Conservation (phyloP, 2,113 vertebrate genomes). For the Sitta europaea region DNA sequence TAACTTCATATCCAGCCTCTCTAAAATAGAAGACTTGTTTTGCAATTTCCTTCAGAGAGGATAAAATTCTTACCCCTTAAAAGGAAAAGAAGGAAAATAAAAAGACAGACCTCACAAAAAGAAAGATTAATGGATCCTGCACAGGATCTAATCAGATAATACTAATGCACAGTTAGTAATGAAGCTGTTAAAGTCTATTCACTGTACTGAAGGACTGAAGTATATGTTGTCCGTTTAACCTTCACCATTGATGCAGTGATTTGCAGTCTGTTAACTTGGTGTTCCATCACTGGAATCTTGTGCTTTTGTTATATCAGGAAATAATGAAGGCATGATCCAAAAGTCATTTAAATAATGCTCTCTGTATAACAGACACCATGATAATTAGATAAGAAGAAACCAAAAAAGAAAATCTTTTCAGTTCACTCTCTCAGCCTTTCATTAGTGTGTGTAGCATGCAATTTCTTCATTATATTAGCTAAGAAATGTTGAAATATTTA, state of each 20-base stretch:
- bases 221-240: background rate
- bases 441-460: background rate
- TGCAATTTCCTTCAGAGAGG: background rate
- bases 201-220: background rate
- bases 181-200: background rate
- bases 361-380: background rate
- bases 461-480: background rate
- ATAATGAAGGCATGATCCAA: background rate
- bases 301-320: background rate
- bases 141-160: constrained; percentile 2
- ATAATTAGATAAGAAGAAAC: background rate
- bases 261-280: background rate
- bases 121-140: background rate
- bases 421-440: background rate
- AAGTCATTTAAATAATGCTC: background rate
- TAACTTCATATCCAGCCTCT: background rate
- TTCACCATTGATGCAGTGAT: background rate
- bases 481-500: background rate
- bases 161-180: background rate
- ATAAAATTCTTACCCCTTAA: background rate
- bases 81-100: background rate
- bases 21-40: background rate
- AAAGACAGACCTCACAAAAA: background rate
- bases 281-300: background rate
- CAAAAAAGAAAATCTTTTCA: background rate